Conservation (phyloP, 2,888 invertebrate genomes). For the Linnaemya vulpina region DNA sequence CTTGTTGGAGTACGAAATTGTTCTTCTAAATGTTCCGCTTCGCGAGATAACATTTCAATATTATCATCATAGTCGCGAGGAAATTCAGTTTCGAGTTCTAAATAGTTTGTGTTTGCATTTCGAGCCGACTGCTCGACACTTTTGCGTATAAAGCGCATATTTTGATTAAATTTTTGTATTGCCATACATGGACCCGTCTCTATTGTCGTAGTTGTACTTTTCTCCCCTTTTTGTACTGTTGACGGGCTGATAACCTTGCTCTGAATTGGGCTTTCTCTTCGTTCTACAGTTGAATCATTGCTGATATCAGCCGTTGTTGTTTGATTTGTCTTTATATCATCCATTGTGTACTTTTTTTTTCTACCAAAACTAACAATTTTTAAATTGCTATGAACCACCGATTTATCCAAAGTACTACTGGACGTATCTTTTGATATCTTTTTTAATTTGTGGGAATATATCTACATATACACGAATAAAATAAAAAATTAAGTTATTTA, state of each 20-base stretch:
- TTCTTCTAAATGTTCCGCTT: conserved; percentile 82
- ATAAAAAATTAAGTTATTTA: background rate
- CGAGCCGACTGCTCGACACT: conserved; percentile 81
- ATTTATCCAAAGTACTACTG: conserved; percentile 59
- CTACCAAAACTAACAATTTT: conserved; percentile 14
- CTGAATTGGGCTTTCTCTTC: conserved; percentile 29
- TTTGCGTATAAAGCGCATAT: conserved; percentile 82
- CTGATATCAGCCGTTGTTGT: conserved; percentile 8
- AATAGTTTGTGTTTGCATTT: conserved; percentile 78
- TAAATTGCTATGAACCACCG: conserved; percentile 16
- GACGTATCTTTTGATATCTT: conserved; percentile 47
- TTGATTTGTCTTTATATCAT: conserved; percentile 40
- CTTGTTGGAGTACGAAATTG: conserved; percentile 79
- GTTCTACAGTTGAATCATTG: conserved; percentile 24
- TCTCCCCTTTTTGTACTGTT: conserved; percentile 38
- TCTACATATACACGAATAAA: conserved; percentile 24
- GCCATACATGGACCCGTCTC: conserved; percentile 72
- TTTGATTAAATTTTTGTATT: conserved; percentile 76
- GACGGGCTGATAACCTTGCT: conserved; percentile 48
- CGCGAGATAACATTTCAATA: conserved; percentile 82
- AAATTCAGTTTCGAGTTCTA: conserved; percentile 83
- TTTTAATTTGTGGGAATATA: conserved; percentile 42
- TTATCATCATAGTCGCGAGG: conserved; percentile 83
- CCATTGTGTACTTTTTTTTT: conserved; percentile 52
- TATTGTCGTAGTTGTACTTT: conserved; percentile 26